These are phyloP conservation scores for Cephus runcator DNA, from an alignment of 2,888 invertebrate genomes.

Conservation along the genomic window DNA sequence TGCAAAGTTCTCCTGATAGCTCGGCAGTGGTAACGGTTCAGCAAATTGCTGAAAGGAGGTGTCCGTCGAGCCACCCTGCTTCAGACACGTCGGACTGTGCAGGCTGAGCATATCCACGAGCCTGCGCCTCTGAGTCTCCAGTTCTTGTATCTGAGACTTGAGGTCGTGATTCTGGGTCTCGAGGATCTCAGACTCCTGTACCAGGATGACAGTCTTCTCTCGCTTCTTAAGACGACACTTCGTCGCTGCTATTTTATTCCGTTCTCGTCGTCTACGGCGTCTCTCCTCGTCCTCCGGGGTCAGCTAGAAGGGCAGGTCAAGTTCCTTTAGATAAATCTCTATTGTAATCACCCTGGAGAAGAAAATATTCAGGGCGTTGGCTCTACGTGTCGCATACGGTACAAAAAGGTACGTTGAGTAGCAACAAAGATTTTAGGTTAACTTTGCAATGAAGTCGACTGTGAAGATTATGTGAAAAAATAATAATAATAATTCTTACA, in stretches of 20 bases:
- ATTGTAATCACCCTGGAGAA: too few relatives aligned
- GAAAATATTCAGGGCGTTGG: too few relatives aligned
- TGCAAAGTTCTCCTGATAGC: constrained; percentile 61
- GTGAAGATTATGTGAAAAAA: too few relatives aligned
- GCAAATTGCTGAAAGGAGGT: constrained; percentile 62
- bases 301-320: constrained; percentile 68
- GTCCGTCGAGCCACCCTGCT: constrained; percentile 64
- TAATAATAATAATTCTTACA: constrained; percentile 47
- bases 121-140: constrained; percentile 82
- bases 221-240: constrained; percentile 95
- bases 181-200: constrained; percentile 86
- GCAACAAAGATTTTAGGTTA: too few relatives aligned
- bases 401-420: too few relatives aligned
- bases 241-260: constrained; percentile 94
- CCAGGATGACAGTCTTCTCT: constrained; percentile 86
- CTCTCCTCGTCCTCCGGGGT: constrained; percentile 94
- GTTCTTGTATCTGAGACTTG: constrained; percentile 83
- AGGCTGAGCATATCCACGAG: constrained; percentile 82
- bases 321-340: too few relatives aligned
- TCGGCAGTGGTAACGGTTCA: constrained; percentile 54
- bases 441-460: too few relatives aligned
- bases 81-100: constrained; percentile 79
- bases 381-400: too few relatives aligned
- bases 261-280: constrained; percentile 84
- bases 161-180: constrained; percentile 87